Evolutionary conservation across 2,888 invertebrate species (phyloP), one percentile per base, ranked within the genome.

Genomic region (Agapostemon virescens): DNA sequence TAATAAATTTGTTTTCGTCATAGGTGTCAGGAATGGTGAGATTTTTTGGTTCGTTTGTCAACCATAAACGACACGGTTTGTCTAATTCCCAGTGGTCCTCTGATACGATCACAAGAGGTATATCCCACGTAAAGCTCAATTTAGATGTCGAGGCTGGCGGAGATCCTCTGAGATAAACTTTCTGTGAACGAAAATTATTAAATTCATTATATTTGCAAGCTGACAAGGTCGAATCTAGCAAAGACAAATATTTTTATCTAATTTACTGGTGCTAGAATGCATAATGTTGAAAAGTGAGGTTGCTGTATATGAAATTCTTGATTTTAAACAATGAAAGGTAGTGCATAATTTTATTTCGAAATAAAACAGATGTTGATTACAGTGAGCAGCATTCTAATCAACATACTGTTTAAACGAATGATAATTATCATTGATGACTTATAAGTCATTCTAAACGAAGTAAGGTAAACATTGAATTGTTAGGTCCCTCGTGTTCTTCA

Each of bases 151-250:
- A 95, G 0, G 96, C 95, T 36, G 86, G 84, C 26, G 85, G 96
- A 33, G 96, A 93, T 90, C 96, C 96, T 52, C 96, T 94, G 3
- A 96, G 94, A 88, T 96, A 96, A 0, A 96, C 94, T 93, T 95
- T 95, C 95, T 95, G 86, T 61, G 92, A 87, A 70, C 0, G 13
- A 5, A 13, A 0, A 36, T 36, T 9, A 36, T 36, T 9, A n/a
- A 33, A 20, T 63, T 11, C 11, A 63, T 61, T 2, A 30, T n/a
- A n/a, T n/a, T 33, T 9, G 20, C 3, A 6, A 6, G 26, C 15
- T 55, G 15, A 6, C 15, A 0, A 15, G 52, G 26, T 13, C 15
- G 26, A 55, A 26, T 55, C 1, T 6, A 0, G 0, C 15, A 15
- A 13, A 15, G 2, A 6, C 5, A 5, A 6, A 6, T 55, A 15